Evolutionary conservation across 1,140 invertebrate genomes (phyloP).

Genomic region (Leguminivora glycinivorella): DNA sequence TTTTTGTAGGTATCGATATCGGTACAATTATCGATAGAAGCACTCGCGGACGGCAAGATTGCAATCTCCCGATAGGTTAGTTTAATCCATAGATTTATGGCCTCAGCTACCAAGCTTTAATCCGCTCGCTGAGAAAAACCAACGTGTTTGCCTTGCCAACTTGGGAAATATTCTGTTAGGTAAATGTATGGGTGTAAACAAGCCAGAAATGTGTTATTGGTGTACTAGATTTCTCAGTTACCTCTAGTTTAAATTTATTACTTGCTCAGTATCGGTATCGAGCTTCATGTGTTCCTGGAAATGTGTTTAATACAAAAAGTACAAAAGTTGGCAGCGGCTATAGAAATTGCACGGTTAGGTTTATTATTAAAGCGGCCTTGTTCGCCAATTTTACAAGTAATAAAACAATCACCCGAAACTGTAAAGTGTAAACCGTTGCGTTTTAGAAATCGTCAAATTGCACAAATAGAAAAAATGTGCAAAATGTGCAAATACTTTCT

Average conservation of each 20-base stretch:
- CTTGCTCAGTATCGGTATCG: not conserved
- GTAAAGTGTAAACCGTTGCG: not conserved
- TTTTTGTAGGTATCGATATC: slow-evolving; percentile 27
- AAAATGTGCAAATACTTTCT: slow-evolving; percentile 21
- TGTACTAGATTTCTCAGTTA: not conserved
- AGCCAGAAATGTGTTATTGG: slow-evolving; percentile 22
- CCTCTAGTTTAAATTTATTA: not conserved
- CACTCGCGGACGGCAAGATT: slow-evolving; percentile 55
- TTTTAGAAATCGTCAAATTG: not conserved
- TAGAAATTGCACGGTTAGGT: not conserved
- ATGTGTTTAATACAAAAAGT: not conserved
- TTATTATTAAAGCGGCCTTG: not conserved
- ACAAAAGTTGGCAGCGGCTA: not conserved
- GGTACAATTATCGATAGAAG: slow-evolving; percentile 62
- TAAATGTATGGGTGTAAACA: slow-evolving; percentile 27
- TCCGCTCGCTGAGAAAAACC: slow-evolving; percentile 42
- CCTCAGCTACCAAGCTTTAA: slow-evolving; percentile 46
- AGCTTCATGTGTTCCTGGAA: not conserved
- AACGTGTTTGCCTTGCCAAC: slow-evolving; percentile 28
- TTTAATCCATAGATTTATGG: slow-evolving; percentile 71
- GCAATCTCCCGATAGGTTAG: slow-evolving; percentile 66
- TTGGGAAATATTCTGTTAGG: slow-evolving; percentile 26
- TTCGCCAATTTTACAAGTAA: not conserved
- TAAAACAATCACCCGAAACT: slow-evolving; percentile 6
- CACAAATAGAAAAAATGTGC: slow-evolving; percentile 17